Evolutionary conservation across 2,113 vertebrate genomes (phyloP), one percentile per base, ranked within the genome.

Genomic region (Phycodurus eques): DNA sequence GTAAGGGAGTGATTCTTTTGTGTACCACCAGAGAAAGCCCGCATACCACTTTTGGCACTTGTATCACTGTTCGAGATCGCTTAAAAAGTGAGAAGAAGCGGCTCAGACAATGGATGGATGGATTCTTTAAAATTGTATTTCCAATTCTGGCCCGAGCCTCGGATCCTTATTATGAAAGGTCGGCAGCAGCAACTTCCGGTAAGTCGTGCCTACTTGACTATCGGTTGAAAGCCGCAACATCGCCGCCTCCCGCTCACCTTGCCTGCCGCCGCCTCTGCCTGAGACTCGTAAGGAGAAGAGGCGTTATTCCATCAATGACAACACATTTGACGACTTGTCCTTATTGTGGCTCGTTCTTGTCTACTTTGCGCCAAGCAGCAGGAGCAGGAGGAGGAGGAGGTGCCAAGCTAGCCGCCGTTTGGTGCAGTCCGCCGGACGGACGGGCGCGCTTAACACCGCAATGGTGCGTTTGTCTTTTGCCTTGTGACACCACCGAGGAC

Each of bases 361-460:
- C n/a, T 7, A 35, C 35, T 61, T 35, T 6, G n/a, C n/a, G 53
- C n/a, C 8, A 56, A 56, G 20, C 10, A 20, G 43, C 6, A 44
- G 6, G 1, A 10, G 27, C 27, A 27, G 27, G 27, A 27, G 27
- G 27, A 27, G 19, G n/a, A 63, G 71, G 81, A 85, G 89, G 90
- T 83, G 94, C 86, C 90, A 47, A 90, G 70, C 88, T 80, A 82
- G 84, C 81, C 73, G 74, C 85, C 75, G 68, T 69, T 44, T 69
- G 67, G 78, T 82, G 84, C 87, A 83, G 84, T 84, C 78, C 67
- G 77, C 77, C 76, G 74, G 75, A 78, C 77, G 62, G 60, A 17
- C 1, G 63, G 74, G 73, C 76, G 31, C 74, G 69, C 76, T 68
- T 6, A 49, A 71, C 22, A 67, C 42, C 53, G 59, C 71, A 73